Evolutionary conservation across 2,113 vertebrate species (phyloP), one percentile per base, ranked within the genome.

Genomic region (Sorex araneus): DNA sequence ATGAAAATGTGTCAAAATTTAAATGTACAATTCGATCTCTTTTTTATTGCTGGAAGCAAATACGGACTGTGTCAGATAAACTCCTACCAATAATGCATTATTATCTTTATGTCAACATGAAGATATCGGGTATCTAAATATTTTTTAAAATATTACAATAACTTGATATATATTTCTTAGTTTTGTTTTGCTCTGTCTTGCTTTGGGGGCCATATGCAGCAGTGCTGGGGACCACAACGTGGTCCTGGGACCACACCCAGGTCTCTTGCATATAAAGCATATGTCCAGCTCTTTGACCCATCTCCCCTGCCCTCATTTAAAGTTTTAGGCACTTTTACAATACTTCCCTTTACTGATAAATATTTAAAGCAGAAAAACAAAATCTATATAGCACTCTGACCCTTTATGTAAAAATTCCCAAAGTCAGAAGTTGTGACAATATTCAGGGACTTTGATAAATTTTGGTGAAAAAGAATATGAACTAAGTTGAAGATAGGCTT

Each of bases 351-450:
- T 92, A 86, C n/a, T 85, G 54, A 54, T 64, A 57, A 78, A 85
- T 50, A 73, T 81, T 87, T 84, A 57, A 43, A 50, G 25, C 19
- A 92, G 43, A 96, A 90, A 92, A 90, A 50, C 8, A 83, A 90
- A 95, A 83, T 79, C 83, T 21, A 11, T 76, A 87, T 1, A 90
- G 15, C 81, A 2, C 19, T 40, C 19, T 28, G 78, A 67, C 79
- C 21, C 4, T 4, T 90, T 75, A 66, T 57, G 30, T 82, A 30
- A 92, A 57, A 95, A 92, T 80, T 90, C 45, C 50, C 60, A 90
- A 91, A 78, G 91, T 27, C 21, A 83, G 76, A 79, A 40, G 19
- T 4, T 60, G 47, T 90, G 69, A 88, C 93, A 87, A 32, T 0
- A 18, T 16, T 57, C 4, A 71, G 64, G 1, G 1, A 10, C 64